A percentile compares a stretch with the other conserved stretches of the same genome.
These are phyloP conservation scores for Actenoides lindsayi DNA, from an alignment of 2,113 vertebrate species.

Conservation along the genomic window DNA sequence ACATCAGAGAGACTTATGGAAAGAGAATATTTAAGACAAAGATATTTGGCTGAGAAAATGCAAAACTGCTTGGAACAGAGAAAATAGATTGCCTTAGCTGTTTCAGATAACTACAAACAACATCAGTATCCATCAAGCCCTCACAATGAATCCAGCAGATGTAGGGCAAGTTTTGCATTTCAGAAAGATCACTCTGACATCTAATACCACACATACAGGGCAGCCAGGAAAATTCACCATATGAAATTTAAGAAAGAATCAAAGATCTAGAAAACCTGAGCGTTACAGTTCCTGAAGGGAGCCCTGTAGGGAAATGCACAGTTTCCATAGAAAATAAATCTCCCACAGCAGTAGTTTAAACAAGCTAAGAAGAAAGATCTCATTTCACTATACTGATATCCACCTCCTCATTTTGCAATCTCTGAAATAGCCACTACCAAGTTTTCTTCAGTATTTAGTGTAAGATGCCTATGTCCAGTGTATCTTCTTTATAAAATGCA, in stretches of 20 bases:
- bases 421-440: background rate
- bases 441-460: background rate
- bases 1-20: background rate
- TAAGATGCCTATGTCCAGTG: background rate
- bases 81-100: background rate
- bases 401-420: background rate
- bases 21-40: background rate
- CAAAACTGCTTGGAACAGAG: background rate
- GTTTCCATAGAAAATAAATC: background rate
- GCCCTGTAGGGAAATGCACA: background rate
- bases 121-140: background rate
- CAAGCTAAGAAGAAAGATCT: background rate
- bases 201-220: background rate
- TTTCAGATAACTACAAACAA: background rate
- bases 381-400: background rate
- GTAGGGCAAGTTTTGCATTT: background rate
- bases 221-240: background rate
- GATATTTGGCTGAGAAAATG: background rate
- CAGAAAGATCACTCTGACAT: background rate
- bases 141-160: background rate
- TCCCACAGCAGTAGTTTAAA: background rate
- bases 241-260: background rate
- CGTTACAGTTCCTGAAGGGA: background rate
- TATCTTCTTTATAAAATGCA: background rate
- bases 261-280: background rate